These are phyloP conservation scores for Congeria kusceri DNA, from an alignment of 2,888 invertebrate genomes.

Conservation along the genomic window DNA sequence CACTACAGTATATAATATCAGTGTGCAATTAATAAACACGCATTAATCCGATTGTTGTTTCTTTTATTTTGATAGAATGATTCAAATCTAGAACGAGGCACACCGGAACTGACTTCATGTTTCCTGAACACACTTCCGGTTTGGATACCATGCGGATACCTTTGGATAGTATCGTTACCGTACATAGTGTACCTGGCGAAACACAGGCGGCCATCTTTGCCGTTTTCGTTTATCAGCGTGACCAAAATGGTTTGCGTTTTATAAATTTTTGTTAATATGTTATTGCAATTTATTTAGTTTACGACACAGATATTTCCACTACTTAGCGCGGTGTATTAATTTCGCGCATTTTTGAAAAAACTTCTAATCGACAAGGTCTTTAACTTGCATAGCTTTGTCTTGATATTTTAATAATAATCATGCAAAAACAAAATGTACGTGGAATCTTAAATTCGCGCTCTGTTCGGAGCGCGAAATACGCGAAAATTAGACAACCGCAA, in stretches of 20 bases:
- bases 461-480: no score
- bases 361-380: no score
- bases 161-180: constrained; percentile 37
- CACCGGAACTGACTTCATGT: constrained; percentile 39
- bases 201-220: constrained; percentile 8
- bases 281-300: not conserved
- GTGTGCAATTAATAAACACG: no score
- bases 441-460: no score
- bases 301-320: no score
- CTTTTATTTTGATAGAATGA: constrained; percentile 31
- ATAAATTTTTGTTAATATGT: not conserved
- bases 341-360: no score
- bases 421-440: no score
- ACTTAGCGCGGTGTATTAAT: no score
- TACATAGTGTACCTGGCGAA: constrained; percentile 24
- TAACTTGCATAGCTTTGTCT: no score
- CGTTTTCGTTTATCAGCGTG: constrained; percentile 29
- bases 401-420: no score
- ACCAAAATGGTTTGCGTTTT: constrained; percentile 32
- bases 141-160: constrained; percentile 46
- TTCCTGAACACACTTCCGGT: constrained; percentile 41
- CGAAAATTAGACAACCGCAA: no score
- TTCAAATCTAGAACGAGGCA: constrained; percentile 23
- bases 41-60: not conserved
- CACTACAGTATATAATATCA: no score